Evolutionary conservation across 2,888 invertebrate species (phyloP).

Genomic region (Eretmocerus hayati): DNA sequence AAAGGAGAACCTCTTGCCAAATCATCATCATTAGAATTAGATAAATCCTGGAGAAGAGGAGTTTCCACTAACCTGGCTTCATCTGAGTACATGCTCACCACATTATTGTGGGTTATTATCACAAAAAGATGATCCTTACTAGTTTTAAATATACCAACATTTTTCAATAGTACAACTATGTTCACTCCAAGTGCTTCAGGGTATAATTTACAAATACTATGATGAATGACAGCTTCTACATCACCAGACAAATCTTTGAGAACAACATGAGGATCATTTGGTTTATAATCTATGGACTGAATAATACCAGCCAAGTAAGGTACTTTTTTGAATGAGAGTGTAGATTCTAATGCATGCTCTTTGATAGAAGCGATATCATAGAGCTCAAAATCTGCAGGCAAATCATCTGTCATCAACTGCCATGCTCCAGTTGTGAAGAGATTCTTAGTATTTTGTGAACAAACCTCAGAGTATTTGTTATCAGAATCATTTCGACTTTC

Average conservation of each 20-base stretch:
- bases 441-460: constrained; percentile 38
- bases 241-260: constrained; percentile 44
- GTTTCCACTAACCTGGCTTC: constrained; percentile 32
- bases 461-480: constrained; percentile 25
- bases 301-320: constrained; percentile 40
- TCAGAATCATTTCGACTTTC: constrained; percentile 16
- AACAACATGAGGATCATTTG: constrained; percentile 41
- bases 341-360: constrained; percentile 25
- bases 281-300: constrained; percentile 38
- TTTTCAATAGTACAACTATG: constrained; percentile 35
- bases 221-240: constrained; percentile 46
- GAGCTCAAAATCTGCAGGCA: constrained; percentile 33
- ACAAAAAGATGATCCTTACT: constrained; percentile 24
- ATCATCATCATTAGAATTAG: constrained; percentile 4
- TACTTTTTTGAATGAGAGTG: constrained; percentile 31
- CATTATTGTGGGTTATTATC: constrained; percentile 36
- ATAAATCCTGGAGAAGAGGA: constrained; percentile 8
- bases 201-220: constrained; percentile 42
- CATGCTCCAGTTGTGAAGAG: constrained; percentile 39
- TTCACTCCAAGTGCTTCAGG: constrained; percentile 38
- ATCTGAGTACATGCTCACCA: constrained; percentile 38
- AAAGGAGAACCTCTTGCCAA: constrained; percentile 4
- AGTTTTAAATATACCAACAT: constrained; percentile 35
- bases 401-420: constrained; percentile 37
- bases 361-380: constrained; percentile 38